Evolutionary conservation across 2,888 invertebrate species (phyloP).

Genomic region (Drosophila lacicola): DNA sequence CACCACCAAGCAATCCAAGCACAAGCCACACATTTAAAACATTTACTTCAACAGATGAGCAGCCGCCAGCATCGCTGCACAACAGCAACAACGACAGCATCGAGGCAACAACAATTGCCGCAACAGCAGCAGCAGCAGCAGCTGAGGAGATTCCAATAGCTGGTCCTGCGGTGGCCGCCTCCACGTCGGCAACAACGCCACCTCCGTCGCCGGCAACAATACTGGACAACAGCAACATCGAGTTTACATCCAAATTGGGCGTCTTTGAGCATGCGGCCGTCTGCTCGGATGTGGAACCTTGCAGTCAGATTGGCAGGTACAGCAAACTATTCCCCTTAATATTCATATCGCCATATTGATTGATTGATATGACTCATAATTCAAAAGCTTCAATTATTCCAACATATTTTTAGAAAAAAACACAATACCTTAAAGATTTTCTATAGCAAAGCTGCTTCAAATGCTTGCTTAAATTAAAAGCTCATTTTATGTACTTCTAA

Average conservation of each 20-base stretch:
- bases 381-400: no score
- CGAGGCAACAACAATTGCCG: conserved; percentile 22
- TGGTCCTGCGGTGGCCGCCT: conserved; percentile 62
- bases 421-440: no score
- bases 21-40: conserved; percentile 70
- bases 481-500: no score
- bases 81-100: conserved; percentile 30
- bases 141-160: conserved; percentile 12
- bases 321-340: neutral
- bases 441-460: no score
- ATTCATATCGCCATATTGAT: no score
- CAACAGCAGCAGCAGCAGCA: conserved; percentile 11
- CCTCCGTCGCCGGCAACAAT: conserved; percentile 21
- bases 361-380: no score
- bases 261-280: conserved; percentile 88
- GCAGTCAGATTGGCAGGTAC: conserved; percentile 93
- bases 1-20: conserved; percentile 51
- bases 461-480: no score
- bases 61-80: conserved; percentile 22
- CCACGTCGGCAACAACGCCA: conserved; percentile 57
- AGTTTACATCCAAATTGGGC: conserved; percentile 74
- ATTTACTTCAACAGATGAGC: conserved; percentile 82
- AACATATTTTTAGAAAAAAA: no score
- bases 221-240: neutral
- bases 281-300: conserved; percentile 91